Evolutionary conservation across 53 echinoderm and acorn worm species (phyloP).

Genomic region (Temnopleurus reevesii): DNA sequence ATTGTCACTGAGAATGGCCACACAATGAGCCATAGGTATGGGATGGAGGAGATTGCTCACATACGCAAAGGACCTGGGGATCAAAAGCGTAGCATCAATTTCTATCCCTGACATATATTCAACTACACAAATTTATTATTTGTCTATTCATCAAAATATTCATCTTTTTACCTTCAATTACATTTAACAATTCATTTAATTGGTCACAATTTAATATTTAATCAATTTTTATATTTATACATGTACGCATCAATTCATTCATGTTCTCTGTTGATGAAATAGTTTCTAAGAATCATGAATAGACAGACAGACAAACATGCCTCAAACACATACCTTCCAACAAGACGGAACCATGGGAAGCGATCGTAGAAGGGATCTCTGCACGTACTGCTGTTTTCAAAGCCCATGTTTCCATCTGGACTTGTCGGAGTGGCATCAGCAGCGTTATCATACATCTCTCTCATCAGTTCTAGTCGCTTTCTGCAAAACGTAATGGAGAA

Average conservation of each 20-base stretch:
- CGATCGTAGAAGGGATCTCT: conserved; percentile 97
- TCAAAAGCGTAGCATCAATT: no score
- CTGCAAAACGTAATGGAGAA: no score
- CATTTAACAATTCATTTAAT: no score
- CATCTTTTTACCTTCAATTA: no score
- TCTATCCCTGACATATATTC: no score
- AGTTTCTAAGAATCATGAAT: no score
- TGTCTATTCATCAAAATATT: no score
- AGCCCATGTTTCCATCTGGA: conserved; percentile 76
- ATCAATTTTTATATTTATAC: background rate
- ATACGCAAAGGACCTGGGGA: conserved; percentile 85
- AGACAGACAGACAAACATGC: background rate
- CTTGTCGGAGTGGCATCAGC: conserved; percentile 92
- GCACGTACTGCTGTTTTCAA: conserved; percentile 96
- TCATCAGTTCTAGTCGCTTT: conserved; percentile 93
- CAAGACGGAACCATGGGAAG: conserved; percentile 97
- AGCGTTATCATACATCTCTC: conserved; percentile 97
- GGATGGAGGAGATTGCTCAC: conserved; percentile 87
- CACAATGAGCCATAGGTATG: conserved; percentile 90
- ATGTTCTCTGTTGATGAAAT: no score
- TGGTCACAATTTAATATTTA: background rate
- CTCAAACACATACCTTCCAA: conserved; percentile 77
- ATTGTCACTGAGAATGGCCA: conserved; percentile 92
- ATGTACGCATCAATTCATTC: no score
- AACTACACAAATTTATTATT: no score